Percentiles rank a stretch among this genome's conserved stretches.
phyloP scores from a whole-genome alignment of 2,888 invertebrate genomes.

The Tinea semifulvella region DNA sequence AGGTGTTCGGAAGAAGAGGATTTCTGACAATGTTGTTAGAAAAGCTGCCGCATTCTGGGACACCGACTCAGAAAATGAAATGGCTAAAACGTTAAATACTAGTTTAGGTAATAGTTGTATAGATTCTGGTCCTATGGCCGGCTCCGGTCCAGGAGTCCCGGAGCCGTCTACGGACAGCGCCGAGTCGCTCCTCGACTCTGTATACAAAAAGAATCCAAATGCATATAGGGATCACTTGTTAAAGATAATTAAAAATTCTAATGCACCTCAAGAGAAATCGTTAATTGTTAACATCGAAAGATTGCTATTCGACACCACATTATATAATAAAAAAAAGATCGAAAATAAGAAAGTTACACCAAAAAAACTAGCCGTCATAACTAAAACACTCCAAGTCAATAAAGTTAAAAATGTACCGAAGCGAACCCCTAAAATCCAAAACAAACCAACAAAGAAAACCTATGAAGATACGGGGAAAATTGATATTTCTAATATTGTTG shows the following conservation, averaged over 20 bases:
- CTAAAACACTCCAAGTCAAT: not conserved
- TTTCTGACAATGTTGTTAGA: not conserved
- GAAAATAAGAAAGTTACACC: too few species aligned
- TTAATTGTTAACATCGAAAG: constrained; percentile 1
- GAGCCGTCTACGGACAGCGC: not conserved
- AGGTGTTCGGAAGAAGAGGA: not conserved
- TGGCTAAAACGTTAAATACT: not conserved
- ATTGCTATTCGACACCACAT: too few species aligned
- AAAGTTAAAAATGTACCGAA: not conserved
- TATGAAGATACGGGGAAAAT: too few species aligned
- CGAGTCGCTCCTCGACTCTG: not conserved
- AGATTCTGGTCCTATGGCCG: too few species aligned
- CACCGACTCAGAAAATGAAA: constrained; percentile 5
- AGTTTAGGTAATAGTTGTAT: not conserved
- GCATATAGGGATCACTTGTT: constrained; percentile 7
- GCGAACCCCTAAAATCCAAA: too few species aligned
- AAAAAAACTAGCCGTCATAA: too few species aligned
- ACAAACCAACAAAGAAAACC: too few species aligned
- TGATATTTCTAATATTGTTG: not conserved
- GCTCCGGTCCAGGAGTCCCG: too few species aligned
- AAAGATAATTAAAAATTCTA: not conserved
- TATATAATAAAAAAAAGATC: too few species aligned
- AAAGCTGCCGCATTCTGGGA: constrained; percentile 6
- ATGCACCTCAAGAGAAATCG: not conserved
- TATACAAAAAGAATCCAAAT: not conserved